A percentile compares a stretch with the other conserved stretches of the same genome.
phyloP scores from a whole-genome alignment of 2,888 invertebrate species.

The Temnothorax ravouxi region DNA sequence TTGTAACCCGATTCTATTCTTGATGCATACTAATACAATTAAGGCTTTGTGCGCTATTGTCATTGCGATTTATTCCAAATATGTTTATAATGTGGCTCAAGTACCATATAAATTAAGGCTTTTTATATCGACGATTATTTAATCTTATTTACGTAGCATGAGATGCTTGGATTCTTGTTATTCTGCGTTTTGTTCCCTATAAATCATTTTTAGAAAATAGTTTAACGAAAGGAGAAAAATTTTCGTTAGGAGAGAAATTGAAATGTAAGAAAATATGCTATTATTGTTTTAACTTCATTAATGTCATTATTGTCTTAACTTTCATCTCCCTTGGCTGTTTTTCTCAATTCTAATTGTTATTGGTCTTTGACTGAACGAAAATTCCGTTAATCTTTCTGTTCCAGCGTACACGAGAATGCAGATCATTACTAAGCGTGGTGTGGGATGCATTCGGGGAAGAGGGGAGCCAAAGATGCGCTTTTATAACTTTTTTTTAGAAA shows the following conservation, averaged over 20 bases:
- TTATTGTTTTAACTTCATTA: not conserved
- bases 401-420: conserved; percentile 85
- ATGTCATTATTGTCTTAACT: not conserved
- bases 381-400: conserved; percentile 72
- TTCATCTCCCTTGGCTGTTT: not conserved
- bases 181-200: not conserved
- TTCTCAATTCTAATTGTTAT: not conserved
- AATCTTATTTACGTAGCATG: conserved; percentile 5
- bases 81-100: not conserved
- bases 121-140: not conserved
- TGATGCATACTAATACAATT: conserved; percentile 21
- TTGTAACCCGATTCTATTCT: conserved; percentile 3
- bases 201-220: not conserved
- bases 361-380: conserved; percentile 6
- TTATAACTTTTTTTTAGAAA: conserved; percentile 81
- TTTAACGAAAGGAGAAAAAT: not conserved
- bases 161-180: conserved; percentile 8
- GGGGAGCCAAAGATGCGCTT: conserved; percentile 86
- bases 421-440: conserved; percentile 81
- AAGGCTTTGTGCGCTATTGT: conserved; percentile 19
- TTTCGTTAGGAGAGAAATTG: not conserved
- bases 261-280: not conserved
- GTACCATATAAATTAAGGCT: conserved; percentile 2
- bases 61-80: conserved; percentile 7
- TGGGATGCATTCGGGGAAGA: conserved; percentile 71